Percentiles rank a stretch among this genome's conserved stretches.
phyloP scores from a whole-genome alignment of 92 coral and sea anemone genomes.

The Epizoanthus stellaris region DNA sequence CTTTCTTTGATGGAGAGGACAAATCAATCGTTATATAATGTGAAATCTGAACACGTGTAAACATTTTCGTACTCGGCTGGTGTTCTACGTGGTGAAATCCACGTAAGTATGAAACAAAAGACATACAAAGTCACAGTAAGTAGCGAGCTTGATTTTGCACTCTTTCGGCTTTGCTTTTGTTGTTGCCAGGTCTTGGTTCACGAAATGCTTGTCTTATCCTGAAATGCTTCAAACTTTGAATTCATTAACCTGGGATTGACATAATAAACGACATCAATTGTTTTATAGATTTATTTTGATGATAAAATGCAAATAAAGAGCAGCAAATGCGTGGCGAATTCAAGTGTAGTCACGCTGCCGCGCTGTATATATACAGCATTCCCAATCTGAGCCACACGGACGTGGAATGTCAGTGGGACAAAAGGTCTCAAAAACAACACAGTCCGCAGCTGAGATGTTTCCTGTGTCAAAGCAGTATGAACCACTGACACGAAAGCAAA shows the following conservation, averaged over 20 bases:
- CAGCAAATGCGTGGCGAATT: constrained; percentile 50
- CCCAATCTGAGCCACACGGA: constrained; percentile 58
- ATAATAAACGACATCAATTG: too few relatives aligned
- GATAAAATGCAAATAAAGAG: constrained; percentile 42
- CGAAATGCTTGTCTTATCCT: not conserved
- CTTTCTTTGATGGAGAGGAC: constrained; percentile 24
- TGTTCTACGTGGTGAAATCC: not conserved
- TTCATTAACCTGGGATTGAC: too few relatives aligned
- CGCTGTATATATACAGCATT: constrained; percentile 43
- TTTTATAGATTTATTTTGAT: constrained; percentile 47
- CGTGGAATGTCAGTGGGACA: constrained; percentile 53
- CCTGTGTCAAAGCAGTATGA: constrained; percentile 32
- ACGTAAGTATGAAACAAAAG: not conserved
- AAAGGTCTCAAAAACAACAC: constrained; percentile 20
- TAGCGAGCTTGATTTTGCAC: not conserved
- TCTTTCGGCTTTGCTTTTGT: not conserved
- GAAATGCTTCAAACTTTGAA: not conserved
- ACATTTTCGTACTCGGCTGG: too few relatives aligned
- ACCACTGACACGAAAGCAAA: constrained; percentile 20
- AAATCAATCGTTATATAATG: not conserved
- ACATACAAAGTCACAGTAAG: not conserved
- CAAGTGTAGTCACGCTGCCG: constrained; percentile 57
- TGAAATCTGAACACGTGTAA: not conserved
- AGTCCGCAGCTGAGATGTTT: constrained; percentile 48
- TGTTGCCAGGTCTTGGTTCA: not conserved